phyloP scores from a whole-genome alignment of 2,113 vertebrate genomes.

The Scartelaos histophorus region DNA sequence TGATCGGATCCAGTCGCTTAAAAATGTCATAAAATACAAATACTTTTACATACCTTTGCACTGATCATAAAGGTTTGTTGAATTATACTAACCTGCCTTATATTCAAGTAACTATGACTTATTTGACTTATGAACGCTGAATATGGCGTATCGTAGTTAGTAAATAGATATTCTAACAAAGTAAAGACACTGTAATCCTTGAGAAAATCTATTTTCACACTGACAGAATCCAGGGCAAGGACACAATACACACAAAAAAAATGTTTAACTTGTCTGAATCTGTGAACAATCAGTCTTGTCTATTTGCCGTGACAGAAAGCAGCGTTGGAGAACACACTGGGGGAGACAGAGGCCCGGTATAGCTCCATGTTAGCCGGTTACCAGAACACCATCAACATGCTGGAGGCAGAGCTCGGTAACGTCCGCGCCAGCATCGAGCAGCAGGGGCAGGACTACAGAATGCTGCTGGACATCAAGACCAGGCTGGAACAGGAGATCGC shows the following conservation, averaged over 20 bases:
- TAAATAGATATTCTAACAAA: not conserved
- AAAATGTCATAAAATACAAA: no score
- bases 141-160: not conserved
- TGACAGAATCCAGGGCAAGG: conserved; percentile 31
- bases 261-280: not conserved
- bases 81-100: not conserved
- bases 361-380: conserved; percentile 69
- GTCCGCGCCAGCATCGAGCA: conserved; percentile 74
- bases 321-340: conserved; percentile 75
- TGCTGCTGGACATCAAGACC: conserved; percentile 80
- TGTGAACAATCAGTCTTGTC: not conserved
- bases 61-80: no score
- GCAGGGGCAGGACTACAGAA: conserved; percentile 74
- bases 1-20: not conserved
- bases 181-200: not conserved
- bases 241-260: not conserved
- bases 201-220: conserved; percentile 4
- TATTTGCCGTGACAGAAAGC: conserved; percentile 68
- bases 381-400: conserved; percentile 78
- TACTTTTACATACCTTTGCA: no score
- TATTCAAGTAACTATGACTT: not conserved
- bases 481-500: conserved; percentile 82
- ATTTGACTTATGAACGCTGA: not conserved
- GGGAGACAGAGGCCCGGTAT: conserved; percentile 77
- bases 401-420: conserved; percentile 70